phyloP scores from a whole-genome alignment of 2,797 vertebrate genomes.

The Sebastiscus tertius region DNA sequence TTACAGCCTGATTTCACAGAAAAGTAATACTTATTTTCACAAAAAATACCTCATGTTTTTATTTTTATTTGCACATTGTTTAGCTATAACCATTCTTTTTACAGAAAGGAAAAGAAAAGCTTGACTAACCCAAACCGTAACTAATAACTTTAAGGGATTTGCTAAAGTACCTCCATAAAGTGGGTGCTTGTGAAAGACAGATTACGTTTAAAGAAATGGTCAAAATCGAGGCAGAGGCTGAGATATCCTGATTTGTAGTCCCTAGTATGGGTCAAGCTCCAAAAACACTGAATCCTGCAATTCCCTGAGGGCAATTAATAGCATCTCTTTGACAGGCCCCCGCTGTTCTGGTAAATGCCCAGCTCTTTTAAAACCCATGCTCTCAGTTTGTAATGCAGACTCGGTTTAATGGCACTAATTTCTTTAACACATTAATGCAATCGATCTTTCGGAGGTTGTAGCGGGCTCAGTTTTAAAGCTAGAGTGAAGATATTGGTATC shows the following conservation, averaged over 20 bases:
- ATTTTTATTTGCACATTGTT: neutral
- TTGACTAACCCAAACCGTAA: neutral
- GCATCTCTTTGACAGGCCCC: neutral
- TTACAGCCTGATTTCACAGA: neutral
- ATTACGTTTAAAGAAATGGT: neutral
- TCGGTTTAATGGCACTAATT: too few species aligned
- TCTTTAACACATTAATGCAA: too few species aligned
- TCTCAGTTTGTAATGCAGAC: neutral
- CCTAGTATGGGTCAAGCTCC: neutral
- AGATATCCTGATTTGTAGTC: neutral
- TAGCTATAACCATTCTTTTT: neutral
- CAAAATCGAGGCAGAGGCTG: neutral
- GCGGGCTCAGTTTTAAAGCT: too few species aligned
- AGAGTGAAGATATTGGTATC: too few species aligned
- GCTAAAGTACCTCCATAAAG: neutral
- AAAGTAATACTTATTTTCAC: neutral
- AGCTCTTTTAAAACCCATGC: neutral
- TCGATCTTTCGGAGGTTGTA: too few species aligned
- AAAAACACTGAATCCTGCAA: neutral
- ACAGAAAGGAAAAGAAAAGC: neutral
- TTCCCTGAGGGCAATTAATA: constrained; percentile 4
- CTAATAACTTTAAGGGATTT: neutral
- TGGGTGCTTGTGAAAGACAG: neutral
- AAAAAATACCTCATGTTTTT: neutral
- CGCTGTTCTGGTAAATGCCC: neutral